Conservation (phyloP, 2,888 invertebrate genomes). For the Sabatieria punctata region DNA sequence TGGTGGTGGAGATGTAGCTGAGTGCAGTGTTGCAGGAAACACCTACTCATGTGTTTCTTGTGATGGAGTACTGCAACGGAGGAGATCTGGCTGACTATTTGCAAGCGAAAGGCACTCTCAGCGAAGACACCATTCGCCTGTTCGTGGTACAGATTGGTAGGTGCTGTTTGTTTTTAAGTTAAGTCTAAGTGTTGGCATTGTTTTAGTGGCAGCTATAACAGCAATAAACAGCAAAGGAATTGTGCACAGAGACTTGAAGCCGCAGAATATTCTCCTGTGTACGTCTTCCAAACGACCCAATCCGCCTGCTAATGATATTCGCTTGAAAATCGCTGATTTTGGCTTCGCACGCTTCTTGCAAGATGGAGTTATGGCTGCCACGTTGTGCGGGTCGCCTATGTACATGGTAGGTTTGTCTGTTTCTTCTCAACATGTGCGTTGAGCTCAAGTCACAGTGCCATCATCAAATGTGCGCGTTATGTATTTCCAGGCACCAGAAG, state of each 20-base stretch:
- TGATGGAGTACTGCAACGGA: constrained; percentile 99
- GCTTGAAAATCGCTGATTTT: constrained; percentile 94
- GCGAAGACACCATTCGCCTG: constrained; percentile 86
- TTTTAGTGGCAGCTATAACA: constrained; percentile 86
- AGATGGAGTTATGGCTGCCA: constrained; percentile 98
- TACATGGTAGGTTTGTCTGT: constrained; percentile 63
- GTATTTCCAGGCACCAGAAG: constrained; percentile 69
- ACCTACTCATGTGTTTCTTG: constrained; percentile 77
- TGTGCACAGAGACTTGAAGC: constrained; percentile 95
- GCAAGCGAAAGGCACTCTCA: constrained; percentile 73
- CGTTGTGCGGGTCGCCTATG: constrained; percentile 98
- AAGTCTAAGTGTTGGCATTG: no score
- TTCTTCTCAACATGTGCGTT: neutral
- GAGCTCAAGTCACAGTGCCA: neutral
- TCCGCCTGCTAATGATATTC: constrained; percentile 65
- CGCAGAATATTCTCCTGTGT: constrained; percentile 92
- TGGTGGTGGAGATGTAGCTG: neutral
- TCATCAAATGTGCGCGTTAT: no score
- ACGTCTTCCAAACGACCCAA: constrained; percentile 36
- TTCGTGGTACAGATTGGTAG: constrained; percentile 80
- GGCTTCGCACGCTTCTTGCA: constrained; percentile 95
- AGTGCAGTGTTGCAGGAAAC: constrained; percentile 49
- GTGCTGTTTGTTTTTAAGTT: constrained; percentile 17
- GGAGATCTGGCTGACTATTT: constrained; percentile 97
- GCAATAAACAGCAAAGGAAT: constrained; percentile 92